A percentile compares a stretch with the other conserved stretches of the same genome.
These are phyloP conservation scores for Eremobia ochroleuca DNA, from an alignment of 2,888 invertebrate species.

Conservation along the genomic window DNA sequence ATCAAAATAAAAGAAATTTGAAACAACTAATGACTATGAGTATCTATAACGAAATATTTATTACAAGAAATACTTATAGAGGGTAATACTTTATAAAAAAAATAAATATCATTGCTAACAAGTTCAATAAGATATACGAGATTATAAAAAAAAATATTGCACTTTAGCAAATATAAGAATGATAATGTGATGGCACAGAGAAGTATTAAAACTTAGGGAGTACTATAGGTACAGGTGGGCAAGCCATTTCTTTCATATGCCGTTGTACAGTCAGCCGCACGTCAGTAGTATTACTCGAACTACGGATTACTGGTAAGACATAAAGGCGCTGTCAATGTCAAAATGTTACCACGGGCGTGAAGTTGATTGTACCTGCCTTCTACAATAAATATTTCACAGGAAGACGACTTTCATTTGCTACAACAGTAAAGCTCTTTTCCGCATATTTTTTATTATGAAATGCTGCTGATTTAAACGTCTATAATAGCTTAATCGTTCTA, in stretches of 20 bases:
- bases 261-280: conserved; percentile 35
- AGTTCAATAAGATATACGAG: conserved; percentile 33
- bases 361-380: conserved; percentile 56
- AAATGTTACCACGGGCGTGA: conserved; percentile 2
- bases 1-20: conserved; percentile 62
- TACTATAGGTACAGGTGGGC: conserved; percentile 78
- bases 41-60: conserved; percentile 56
- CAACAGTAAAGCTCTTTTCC: conserved; percentile 47
- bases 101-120: conserved; percentile 71
- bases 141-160: conserved; percentile 67
- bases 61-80: conserved; percentile 50
- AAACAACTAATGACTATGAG: conserved; percentile 62
- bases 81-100: conserved; percentile 58
- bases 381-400: conserved; percentile 74
- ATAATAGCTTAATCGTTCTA: not conserved
- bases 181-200: conserved; percentile 79
- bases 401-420: conserved; percentile 75
- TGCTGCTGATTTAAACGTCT: conserved; percentile 12
- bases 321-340: not conserved
- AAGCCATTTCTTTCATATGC: conserved; percentile 70
- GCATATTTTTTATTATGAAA: conserved; percentile 24
- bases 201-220: conserved; percentile 68
- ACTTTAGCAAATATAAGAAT: conserved; percentile 51
- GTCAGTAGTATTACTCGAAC: conserved; percentile 5
- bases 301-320: not conserved